A percentile compares a stretch with the other conserved stretches of the same genome.
phyloP scores from a whole-genome alignment of 1,140 invertebrate species.

The Hermetia illucens region DNA sequence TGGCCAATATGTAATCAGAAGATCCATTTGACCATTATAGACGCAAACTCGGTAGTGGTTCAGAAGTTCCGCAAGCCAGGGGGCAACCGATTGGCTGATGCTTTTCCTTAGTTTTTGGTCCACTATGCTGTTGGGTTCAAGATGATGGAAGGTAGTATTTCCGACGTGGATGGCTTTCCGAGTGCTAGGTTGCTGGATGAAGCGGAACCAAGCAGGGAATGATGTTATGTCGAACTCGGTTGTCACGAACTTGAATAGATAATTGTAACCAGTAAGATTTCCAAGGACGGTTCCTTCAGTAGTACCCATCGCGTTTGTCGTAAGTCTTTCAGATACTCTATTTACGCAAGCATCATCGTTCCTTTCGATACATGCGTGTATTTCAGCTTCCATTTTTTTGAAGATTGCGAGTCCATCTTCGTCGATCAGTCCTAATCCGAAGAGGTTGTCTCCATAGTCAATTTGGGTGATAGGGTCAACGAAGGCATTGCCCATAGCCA shows the following conservation, averaged over 20 bases:
- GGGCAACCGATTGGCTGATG: slow-evolving; percentile 68
- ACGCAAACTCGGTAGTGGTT: slow-evolving; percentile 52
- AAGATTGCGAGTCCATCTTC: slow-evolving; percentile 45
- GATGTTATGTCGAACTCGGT: slow-evolving; percentile 33
- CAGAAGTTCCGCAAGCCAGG: slow-evolving; percentile 54
- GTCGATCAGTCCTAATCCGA: slow-evolving; percentile 66
- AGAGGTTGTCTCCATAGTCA: slow-evolving; percentile 66
- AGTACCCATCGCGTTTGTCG: slow-evolving; percentile 47
- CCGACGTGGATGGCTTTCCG: slow-evolving; percentile 71
- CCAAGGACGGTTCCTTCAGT: too few relatives aligned
- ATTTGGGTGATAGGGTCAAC: slow-evolving; percentile 68
- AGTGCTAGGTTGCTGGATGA: slow-evolving; percentile 42
- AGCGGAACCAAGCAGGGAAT: slow-evolving; percentile 33
- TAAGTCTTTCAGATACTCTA: slow-evolving; percentile 52
- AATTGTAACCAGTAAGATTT: slow-evolving; percentile 63
- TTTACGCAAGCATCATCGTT: slow-evolving; percentile 49
- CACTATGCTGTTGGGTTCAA: slow-evolving; percentile 37
- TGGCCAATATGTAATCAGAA: slow-evolving; percentile 67
- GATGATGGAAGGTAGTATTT: slow-evolving; percentile 48
- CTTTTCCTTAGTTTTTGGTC: slow-evolving; percentile 56
- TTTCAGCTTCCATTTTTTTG: slow-evolving; percentile 40
- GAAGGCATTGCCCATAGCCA: slow-evolving; percentile 76
- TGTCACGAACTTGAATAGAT: slow-evolving; percentile 68
- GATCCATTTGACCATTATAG: slow-evolving; percentile 74
- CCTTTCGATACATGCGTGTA: slow-evolving; percentile 40